Conservation (phyloP, 1,140 invertebrate genomes). For the Euschistus heros region DNA sequence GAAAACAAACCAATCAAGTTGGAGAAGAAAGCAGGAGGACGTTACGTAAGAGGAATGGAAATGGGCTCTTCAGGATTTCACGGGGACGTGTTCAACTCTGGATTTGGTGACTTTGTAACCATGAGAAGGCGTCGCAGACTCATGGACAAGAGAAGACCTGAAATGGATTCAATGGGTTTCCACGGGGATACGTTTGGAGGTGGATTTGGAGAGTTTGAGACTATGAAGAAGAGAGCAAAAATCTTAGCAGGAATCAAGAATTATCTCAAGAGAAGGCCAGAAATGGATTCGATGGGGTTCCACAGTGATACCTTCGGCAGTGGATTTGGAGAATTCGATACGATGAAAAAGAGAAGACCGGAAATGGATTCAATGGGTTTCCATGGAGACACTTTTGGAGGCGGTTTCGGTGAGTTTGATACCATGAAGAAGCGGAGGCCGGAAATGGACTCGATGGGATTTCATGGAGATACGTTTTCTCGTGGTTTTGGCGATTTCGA, state of each 20-base stretch:
- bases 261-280: conserved; percentile 31
- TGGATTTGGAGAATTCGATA: conserved; percentile 38
- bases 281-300: conserved; percentile 33
- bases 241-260: conserved; percentile 35
- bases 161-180: conserved; percentile 32
- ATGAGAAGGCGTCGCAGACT: conserved; percentile 34
- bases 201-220: conserved; percentile 37
- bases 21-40: conserved; percentile 20
- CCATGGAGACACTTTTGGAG: conserved; percentile 37
- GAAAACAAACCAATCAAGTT: conserved; percentile 4
- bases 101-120: conserved; percentile 33
- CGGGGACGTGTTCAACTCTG: conserved; percentile 38
- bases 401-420: conserved; percentile 39
- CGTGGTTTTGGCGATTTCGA: conserved; percentile 37
- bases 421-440: conserved; percentile 35
- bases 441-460: conserved; percentile 33
- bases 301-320: conserved; percentile 38
- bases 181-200: conserved; percentile 35
- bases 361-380: conserved; percentile 33
- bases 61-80: conserved; percentile 35
- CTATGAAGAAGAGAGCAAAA: conserved; percentile 32
- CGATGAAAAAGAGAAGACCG: conserved; percentile 33
- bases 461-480: conserved; percentile 35
- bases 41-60: conserved; percentile 27
- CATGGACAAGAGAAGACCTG: conserved; percentile 33